Conservation (phyloP, 2,797 vertebrate genomes). For the Odontamblyopus rebecca region DNA sequence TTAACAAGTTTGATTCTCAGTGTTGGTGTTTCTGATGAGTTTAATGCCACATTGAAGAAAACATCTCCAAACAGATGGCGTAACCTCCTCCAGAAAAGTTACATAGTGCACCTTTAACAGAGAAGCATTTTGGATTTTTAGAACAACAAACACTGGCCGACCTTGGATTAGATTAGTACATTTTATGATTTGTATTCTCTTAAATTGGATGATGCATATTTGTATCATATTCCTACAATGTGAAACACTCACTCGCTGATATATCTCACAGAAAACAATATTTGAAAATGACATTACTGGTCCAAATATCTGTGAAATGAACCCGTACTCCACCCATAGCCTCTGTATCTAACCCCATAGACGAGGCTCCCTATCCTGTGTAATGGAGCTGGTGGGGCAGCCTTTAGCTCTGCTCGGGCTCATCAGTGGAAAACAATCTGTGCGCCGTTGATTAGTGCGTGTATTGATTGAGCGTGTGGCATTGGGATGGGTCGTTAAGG, state of each 20-base stretch:
- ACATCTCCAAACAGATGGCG: too few relatives aligned
- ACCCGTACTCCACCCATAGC: conserved; percentile 17
- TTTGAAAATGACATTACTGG: conserved; percentile 3
- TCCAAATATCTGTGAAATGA: conserved; percentile 50
- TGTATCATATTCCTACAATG: neutral
- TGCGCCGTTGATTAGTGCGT: conserved; percentile 72
- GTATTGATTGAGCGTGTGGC: conserved; percentile 77
- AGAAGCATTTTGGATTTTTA: too few relatives aligned
- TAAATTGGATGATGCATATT: neutral
- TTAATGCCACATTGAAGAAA: too few relatives aligned
- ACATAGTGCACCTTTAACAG: too few relatives aligned
- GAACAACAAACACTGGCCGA: too few relatives aligned
- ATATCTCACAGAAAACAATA: too few relatives aligned
- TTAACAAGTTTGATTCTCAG: too few relatives aligned
- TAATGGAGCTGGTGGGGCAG: conserved; percentile 32
- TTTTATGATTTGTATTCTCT: neutral
- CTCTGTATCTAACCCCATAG: neutral
- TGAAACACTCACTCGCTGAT: neutral
- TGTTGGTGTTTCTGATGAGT: too few relatives aligned
- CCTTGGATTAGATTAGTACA: too few relatives aligned
- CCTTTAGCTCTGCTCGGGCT: conserved; percentile 44
- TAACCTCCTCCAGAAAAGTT: too few relatives aligned
- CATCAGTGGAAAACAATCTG: conserved; percentile 74
- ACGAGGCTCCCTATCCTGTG: conserved; percentile 11
- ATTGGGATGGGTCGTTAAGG: conserved; percentile 64